Percentiles rank a stretch among this genome's conserved stretches.
Evolutionary conservation across 1,140 invertebrate genomes (phyloP).

Genomic region (Dolichoris vasculosae): DNA sequence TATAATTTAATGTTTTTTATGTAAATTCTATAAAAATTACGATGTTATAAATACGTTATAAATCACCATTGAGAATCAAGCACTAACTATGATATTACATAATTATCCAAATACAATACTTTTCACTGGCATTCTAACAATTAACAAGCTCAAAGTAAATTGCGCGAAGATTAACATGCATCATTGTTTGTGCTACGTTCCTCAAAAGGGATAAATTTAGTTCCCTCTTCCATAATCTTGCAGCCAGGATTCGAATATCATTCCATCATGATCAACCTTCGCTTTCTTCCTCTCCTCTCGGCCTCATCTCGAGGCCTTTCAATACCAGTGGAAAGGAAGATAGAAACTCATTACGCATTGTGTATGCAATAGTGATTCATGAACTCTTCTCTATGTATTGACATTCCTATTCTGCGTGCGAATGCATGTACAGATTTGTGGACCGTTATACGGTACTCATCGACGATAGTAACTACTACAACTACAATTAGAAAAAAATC

Average conservation of each 20-base stretch:
- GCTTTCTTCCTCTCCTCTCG: not conserved
- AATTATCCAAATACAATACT: not conserved
- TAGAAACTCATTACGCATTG: not conserved
- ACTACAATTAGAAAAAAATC: not conserved
- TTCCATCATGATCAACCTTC: conserved; percentile 1
- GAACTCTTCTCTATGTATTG: not conserved
- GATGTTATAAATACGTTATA: no score
- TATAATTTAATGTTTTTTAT: not conserved
- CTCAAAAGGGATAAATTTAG: not conserved
- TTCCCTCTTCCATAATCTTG: conserved; percentile 20
- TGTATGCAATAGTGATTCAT: not conserved
- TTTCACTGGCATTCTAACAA: not conserved
- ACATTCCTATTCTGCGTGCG: not conserved
- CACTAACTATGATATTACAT: not conserved
- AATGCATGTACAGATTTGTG: not conserved
- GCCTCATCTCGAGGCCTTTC: conserved; percentile 11
- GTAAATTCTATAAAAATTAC: not conserved
- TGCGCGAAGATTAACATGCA: not conserved
- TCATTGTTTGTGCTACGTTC: conserved; percentile 9
- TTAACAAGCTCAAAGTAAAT: conserved; percentile 36
- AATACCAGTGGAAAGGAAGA: conserved; percentile 9
- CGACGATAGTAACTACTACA: not conserved
- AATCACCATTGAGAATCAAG: not conserved
- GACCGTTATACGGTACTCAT: not conserved
- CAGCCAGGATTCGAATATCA: conserved; percentile 34